phyloP scores from a whole-genome alignment of 2,888 invertebrate species.

The Volucella inanis region DNA sequence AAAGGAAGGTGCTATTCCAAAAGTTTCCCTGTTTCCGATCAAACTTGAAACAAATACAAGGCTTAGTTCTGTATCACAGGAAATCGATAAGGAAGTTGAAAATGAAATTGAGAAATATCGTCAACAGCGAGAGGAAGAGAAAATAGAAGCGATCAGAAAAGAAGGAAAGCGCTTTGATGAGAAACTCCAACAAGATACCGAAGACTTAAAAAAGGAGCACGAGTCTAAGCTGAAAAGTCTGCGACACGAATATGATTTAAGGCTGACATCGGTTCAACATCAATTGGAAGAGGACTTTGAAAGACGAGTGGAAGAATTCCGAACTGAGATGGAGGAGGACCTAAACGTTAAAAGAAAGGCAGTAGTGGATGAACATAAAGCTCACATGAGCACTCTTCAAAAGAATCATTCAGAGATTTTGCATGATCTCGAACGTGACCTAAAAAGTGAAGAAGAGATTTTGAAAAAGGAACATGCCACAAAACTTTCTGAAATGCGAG shows the following conservation, averaged over 20 bases:
- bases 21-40: slow-evolving; percentile 65
- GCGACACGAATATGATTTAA: slow-evolving; percentile 81
- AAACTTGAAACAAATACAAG: slow-evolving; percentile 43
- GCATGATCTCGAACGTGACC: slow-evolving; percentile 81
- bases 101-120: slow-evolving; percentile 75
- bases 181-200: slow-evolving; percentile 80
- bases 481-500: slow-evolving; percentile 86
- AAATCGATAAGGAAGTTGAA: slow-evolving; percentile 78
- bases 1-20: slow-evolving; percentile 77
- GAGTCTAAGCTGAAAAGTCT: slow-evolving; percentile 82
- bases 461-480: slow-evolving; percentile 88
- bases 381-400: slow-evolving; percentile 81
- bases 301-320: slow-evolving; percentile 82
- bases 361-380: slow-evolving; percentile 84
- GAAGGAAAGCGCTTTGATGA: slow-evolving; percentile 82
- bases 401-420: slow-evolving; percentile 81
- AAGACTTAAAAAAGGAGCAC: slow-evolving; percentile 78
- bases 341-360: slow-evolving; percentile 84
- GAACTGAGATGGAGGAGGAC: slow-evolving; percentile 81
- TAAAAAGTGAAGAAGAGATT: slow-evolving; percentile 86
- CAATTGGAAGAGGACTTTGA: slow-evolving; percentile 84
- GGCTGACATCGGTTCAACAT: slow-evolving; percentile 83
- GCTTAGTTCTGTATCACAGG: not conserved
- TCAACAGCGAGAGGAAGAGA: slow-evolving; percentile 82
- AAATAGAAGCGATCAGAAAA: slow-evolving; percentile 83